A percentile compares a stretch with the other conserved stretches of the same genome.
These are phyloP conservation scores for Crotalus horridus DNA, from an alignment of 2,113 vertebrate genomes.

Conservation along the genomic window DNA sequence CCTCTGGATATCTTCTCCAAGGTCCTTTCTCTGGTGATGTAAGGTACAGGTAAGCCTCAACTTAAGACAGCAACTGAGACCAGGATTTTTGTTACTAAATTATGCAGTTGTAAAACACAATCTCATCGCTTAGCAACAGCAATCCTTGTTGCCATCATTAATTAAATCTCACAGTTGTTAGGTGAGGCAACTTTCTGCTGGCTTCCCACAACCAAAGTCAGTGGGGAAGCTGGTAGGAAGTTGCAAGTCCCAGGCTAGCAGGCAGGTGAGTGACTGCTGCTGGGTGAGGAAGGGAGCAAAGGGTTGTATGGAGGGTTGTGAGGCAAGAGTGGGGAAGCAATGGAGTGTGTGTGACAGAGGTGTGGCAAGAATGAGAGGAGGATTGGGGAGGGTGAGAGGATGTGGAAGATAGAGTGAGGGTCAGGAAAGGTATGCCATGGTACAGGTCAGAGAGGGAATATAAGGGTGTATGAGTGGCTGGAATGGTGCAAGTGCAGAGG, in stretches of 20 bases:
- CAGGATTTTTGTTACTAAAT: neutral
- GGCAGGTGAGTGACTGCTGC: neutral
- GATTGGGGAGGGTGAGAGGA: neutral
- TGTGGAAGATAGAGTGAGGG: neutral
- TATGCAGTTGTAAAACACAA: neutral
- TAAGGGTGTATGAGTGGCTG: neutral
- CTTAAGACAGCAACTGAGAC: neutral
- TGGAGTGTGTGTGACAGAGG: neutral
- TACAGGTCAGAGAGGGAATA: neutral
- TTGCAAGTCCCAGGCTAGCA: neutral
- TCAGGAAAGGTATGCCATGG: neutral
- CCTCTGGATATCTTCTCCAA: neutral
- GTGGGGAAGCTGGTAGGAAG: neutral
- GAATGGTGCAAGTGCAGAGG: neutral
- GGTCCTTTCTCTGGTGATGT: neutral
- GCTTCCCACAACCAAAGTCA: neutral
- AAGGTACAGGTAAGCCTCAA: neutral
- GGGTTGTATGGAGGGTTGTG: neutral
- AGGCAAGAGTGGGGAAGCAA: neutral
- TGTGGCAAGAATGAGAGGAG: neutral
- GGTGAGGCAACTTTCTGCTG: neutral
- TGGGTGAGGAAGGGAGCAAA: neutral
- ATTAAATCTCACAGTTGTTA: neutral
- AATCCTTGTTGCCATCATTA: neutral
- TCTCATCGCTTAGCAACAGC: neutral